These are phyloP conservation scores for Diadema setosum DNA, from an alignment of 35 echinoderm and acorn worm genomes.

Conservation along the genomic window DNA sequence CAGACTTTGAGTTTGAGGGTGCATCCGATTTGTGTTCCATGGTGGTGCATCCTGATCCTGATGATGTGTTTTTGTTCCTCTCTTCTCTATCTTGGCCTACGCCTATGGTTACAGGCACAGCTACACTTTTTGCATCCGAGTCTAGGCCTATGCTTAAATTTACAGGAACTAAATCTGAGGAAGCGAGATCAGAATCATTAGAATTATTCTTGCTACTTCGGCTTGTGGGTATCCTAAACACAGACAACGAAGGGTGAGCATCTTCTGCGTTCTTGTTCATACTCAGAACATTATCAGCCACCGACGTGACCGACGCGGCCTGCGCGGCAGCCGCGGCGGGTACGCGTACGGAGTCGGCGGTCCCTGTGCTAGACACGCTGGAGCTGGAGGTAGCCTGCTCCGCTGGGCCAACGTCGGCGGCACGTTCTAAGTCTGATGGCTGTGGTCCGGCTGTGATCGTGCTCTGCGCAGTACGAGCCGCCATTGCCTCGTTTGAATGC, in stretches of 20 bases:
- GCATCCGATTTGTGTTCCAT: no score
- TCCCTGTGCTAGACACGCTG: background rate
- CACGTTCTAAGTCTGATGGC: background rate
- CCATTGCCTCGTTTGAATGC: background rate
- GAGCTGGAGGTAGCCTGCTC: no score
- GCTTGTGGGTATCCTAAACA: background rate
- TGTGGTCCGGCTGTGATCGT: background rate
- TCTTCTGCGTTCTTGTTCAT: background rate
- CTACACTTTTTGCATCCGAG: no score
- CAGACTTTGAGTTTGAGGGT: no score
- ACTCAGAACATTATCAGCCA: background rate
- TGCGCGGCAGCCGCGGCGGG: background rate
- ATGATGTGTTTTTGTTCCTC: background rate
- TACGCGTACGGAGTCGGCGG: no score
- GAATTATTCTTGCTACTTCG: background rate
- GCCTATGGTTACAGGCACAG: no score
- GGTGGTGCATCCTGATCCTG: background rate
- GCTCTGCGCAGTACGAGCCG: background rate
- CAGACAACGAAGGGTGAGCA: background rate
- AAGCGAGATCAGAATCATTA: background rate
- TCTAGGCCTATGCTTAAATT: no score
- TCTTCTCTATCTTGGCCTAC: background rate
- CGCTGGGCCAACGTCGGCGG: background rate
- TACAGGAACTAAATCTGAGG: background rate
- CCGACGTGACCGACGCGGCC: background rate